Conservation (phyloP, 2,797 vertebrate species). For the Poecilia picta region DNA sequence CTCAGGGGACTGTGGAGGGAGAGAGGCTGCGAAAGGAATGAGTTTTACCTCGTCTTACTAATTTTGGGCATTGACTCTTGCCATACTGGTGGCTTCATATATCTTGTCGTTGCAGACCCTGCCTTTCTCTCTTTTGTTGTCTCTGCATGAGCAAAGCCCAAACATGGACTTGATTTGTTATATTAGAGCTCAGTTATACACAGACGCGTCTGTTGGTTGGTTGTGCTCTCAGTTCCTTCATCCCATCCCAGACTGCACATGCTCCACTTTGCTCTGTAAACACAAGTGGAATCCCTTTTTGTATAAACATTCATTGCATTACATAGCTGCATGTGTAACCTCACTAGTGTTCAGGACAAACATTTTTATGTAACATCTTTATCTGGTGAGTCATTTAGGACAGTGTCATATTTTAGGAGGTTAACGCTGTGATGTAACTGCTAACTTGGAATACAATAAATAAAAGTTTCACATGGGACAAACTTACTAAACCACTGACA, state of each 20-base stretch:
- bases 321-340: neutral
- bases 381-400: constrained; percentile 17
- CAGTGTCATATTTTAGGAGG: neutral
- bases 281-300: constrained; percentile 18
- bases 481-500: neutral
- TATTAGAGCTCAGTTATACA: constrained; percentile 46
- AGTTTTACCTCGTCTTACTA: constrained; percentile 50
- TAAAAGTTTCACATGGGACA: neutral
- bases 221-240: constrained; percentile 3
- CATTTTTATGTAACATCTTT: constrained; percentile 9
- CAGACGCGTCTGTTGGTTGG: constrained; percentile 24
- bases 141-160: constrained; percentile 28
- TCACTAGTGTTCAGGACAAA: constrained; percentile 16
- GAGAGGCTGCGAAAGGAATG: neutral
- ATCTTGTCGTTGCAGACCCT: constrained; percentile 56
- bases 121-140: constrained; percentile 30
- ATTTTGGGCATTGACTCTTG: constrained; percentile 68
- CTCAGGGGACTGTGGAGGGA: constrained; percentile 1
- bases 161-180: constrained; percentile 53
- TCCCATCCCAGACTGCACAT: constrained; percentile 10
- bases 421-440: constrained; percentile 12
- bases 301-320: constrained; percentile 24
- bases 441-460: neutral
- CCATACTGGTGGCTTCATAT: constrained; percentile 37
- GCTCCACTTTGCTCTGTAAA: constrained; percentile 19